These are phyloP conservation scores for Axea sp. DNA, from an alignment of 2,888 invertebrate species.

Conservation along the genomic window DNA sequence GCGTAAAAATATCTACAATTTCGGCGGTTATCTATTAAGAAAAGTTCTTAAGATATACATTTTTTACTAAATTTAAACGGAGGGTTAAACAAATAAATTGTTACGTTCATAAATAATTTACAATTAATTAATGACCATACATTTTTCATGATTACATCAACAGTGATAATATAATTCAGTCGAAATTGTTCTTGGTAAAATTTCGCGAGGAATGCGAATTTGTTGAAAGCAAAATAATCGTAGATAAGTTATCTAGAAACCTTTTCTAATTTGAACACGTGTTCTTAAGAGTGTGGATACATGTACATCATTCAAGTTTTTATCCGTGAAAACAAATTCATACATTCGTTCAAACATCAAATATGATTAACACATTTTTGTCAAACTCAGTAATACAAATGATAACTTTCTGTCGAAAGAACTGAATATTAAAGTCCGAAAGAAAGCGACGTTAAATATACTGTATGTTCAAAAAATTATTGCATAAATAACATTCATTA, in stretches of 20 bases:
- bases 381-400: conserved; percentile 4
- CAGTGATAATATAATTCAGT: too few species aligned
- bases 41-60: too few species aligned
- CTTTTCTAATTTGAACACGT: conserved; percentile 36
- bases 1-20: too few species aligned
- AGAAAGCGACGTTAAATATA: conserved; percentile 12
- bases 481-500: too few species aligned
- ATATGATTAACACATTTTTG: conserved; percentile 40
- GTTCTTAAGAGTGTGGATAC: conserved; percentile 31
- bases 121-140: too few species aligned
- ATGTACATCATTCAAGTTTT: conserved; percentile 32
- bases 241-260: conserved; percentile 21
- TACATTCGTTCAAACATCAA: conserved; percentile 30
- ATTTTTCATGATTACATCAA: too few species aligned
- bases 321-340: conserved; percentile 28
- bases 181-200: background rate
- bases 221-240: conserved; percentile 7
- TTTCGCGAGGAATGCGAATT: background rate
- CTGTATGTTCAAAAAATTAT: too few species aligned
- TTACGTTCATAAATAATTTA: too few species aligned
- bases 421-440: conserved; percentile 11
- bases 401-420: conserved; percentile 10
- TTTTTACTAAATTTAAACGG: too few species aligned
- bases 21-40: too few species aligned
- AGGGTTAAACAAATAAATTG: too few species aligned